Base-by-base conservation (phyloP, 1,140 invertebrate genomes). In the Pteromalus puparum region DNA sequence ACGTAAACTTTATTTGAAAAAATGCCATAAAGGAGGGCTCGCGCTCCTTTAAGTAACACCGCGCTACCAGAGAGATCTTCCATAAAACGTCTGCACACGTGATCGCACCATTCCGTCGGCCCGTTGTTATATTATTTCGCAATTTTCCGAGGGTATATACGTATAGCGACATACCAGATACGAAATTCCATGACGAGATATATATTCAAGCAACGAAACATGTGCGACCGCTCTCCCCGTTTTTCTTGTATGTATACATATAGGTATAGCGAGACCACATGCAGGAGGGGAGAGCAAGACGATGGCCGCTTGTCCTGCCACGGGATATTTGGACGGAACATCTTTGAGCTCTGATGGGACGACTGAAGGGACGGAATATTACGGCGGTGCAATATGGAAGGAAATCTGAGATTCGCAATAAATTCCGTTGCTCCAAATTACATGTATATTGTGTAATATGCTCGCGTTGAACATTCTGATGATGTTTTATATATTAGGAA, bases 1-100 rank as follows among this genome's bases (percentile, higher is more conserved):
- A 73, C 70, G 70, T 73, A 73, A 73, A 73, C 12, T 34, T 73
- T 73, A 73, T 73, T 73, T 28, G 30, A 26, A 34, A 34, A 34
- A 34, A 73, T 12, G 15, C 5, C 70, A 73, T 73, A 38, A 73
- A 73, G 30, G n/a, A 34, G 12, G 26, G 15, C 26, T 34, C 70
- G 26, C 28, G 15, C 46, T 73, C 18, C 70, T 67, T 67, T 73
- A 73, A 73, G 26, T 34, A 73, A 30, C 70, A 9, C 9, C 12
- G 10, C 42, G 9, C 42, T 2, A 48, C 2, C 30, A 9, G 70
- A 74, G 34, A 34, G 21, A 74, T 30, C 34, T 74, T 74, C 72
- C 72, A 74, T 74, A 74, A 74, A 74, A 42, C 18, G 72, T 74
- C 26, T 61, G 53, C 34, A 30, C 67, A 30, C 28, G 67, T 70